A percentile compares a stretch with the other conserved stretches of the same genome.
These are phyloP conservation scores for Macaria notata DNA, from an alignment of 2,888 invertebrate genomes.

Conservation along the genomic window DNA sequence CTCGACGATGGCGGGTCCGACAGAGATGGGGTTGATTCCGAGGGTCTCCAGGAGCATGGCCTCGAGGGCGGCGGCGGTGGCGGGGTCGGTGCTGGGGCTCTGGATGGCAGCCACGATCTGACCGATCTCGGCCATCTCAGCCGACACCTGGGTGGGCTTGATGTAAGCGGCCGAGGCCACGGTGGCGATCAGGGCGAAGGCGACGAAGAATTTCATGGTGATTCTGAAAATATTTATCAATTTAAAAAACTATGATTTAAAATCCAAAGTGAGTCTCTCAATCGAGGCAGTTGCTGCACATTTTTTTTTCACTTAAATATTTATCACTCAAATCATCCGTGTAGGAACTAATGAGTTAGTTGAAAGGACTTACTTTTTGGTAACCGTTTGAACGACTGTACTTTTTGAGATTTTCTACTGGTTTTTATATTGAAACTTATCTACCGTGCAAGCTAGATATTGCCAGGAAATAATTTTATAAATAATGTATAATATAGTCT, in stretches of 20 bases:
- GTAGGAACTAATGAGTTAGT: too few relatives aligned
- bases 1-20: conserved; percentile 34
- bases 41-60: conserved; percentile 31
- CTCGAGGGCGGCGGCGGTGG: conserved; percentile 35
- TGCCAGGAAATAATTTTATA: neutral
- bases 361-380: conserved; percentile 16
- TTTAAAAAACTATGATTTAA: too few relatives aligned
- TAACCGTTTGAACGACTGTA: conserved; percentile 38
- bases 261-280: too few relatives aligned
- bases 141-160: conserved; percentile 27
- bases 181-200: conserved; percentile 56
- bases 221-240: conserved; percentile 27
- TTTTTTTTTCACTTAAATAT: too few relatives aligned
- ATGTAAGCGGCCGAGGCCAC: conserved; percentile 55
- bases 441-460: conserved; percentile 7
- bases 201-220: conserved; percentile 62
- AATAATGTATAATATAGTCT: neutral
- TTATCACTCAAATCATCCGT: too few relatives aligned
- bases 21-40: conserved; percentile 27
- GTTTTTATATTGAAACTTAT: conserved; percentile 43
- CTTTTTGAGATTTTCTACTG: neutral
- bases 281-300: too few relatives aligned
- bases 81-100: conserved; percentile 37
- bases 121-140: conserved; percentile 33
- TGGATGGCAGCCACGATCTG: conserved; percentile 40